Base-by-base conservation (phyloP, 2,113 vertebrate species). In the Myodes glareolus region DNA sequence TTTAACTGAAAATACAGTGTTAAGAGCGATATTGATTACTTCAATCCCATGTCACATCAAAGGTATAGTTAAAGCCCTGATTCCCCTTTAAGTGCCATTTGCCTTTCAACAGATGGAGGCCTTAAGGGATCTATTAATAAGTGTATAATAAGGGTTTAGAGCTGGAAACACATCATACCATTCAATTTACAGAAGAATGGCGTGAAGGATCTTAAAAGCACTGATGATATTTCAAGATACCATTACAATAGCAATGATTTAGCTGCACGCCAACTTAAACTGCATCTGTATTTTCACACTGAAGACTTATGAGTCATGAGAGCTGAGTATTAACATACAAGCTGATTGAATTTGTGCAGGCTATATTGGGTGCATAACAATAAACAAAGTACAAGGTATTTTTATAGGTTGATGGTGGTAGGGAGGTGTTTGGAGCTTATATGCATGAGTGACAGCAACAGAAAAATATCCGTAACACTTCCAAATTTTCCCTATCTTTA, bases 21-120 rank as follows among this genome's bases (percentile, higher is more conserved):
- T 98, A 93, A 96, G 97, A 97, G 75, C 88, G 39, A 19, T 96
- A 98, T 98, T 96, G 97, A 97, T 98, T 97, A 94, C 97, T 97
- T 98, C 97, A 98, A 98, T 98, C 47, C 47, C 10, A 12, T 95
- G 70, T 97, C 84, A 92, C 58, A 80, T 73, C 58, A 93, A 92
- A 96, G 98, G 84, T 97, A 87, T 78, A 85, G 55, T 95, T 96
- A 92, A 81, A 98, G 73, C 77, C 82, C n/a, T 95, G 68, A 93
- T 73, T 96, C 42, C 42, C 97, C 82, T 97, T 96, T 96, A 73
- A 89, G 78, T 97, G 27, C 73, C 58, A 68, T 89, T 92, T 95
- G 36, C 63, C 95, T 98, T 81, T n/a, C 52, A 97, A 95, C 65
- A 97, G 70, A 76, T 94, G 75, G 88, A 96, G 97, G 73, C 80